Base-by-base conservation (phyloP, 2,888 invertebrate genomes). In the Rhagonycha lutea region DNA sequence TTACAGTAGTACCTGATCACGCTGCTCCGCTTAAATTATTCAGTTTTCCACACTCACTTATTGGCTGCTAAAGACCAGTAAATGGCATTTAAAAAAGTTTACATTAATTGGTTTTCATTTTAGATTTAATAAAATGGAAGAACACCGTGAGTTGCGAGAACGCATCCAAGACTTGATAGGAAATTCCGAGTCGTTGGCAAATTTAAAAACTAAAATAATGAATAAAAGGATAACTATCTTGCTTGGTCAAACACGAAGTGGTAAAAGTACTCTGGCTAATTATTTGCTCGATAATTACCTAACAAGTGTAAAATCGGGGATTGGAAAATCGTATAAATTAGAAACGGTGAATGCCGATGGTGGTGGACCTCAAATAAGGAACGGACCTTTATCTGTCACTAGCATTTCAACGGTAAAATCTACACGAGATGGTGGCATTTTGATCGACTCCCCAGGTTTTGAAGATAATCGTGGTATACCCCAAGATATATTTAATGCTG, bases 361-460 rank as follows among this genome's bases (percentile, higher is more conserved):
- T 1, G 5, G 14, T 8, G 70, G 68, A 14, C 62, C 70, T 4
- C 4, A 4, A 9, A 70, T 70, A 0, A 28, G 10, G 7, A 61
- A 70, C 11, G 70, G 70, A 28, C 4, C 14, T 0, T 10, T 61
- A 62, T 60, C 70, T 14, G 4, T 4, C 7, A 70, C 70, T 26
- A 14, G 14, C 29, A 28, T 61, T 5, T 29, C 70, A 12, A 61
- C 10, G 4, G 12, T 61, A 61, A 18, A 70, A 8, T 2, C 28
- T 7, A 23, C 24, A 10, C 47, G 61, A 11, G 14, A 11, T 9
- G 14, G 28, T 11, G 7, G 9, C 0, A 63, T 68, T 23, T n/a
- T 70, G 9, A 60, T 75, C 5, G 75, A 75, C 26, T n/a, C 69
- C 4, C 75, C 75, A n/a, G 75, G 75, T 12, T 75, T 75, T 62